Evolutionary conservation across 2,113 vertebrate genomes (phyloP), one percentile per base, ranked within the genome.

Genomic region (Nothocercus nigrocapillus): DNA sequence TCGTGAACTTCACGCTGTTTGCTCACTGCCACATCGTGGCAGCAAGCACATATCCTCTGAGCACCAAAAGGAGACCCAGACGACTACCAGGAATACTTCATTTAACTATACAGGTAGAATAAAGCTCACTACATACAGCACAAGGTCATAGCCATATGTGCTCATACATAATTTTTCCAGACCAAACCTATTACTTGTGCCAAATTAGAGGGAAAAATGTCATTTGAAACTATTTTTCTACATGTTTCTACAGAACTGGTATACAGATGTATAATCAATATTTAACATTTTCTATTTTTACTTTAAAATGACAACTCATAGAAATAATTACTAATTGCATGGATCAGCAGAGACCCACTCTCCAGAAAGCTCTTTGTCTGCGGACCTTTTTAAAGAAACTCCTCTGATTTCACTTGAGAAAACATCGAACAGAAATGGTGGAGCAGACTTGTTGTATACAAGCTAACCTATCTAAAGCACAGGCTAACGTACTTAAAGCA

Each of bases 201-300:
- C 64, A 83, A 25, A 61, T 38, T 42, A 81, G 56, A 70, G 81
- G 21, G 59, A 93, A 42, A 93, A 94, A 85, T 11, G 15, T 42
- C 44, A 90, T 70, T 78, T 67, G 90, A 88, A 93, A 75, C 28
- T 87, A 8, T 73, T 91, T 83, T 74, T 25, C 51, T 63, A 63
- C 40, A 81, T 63, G 49, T 45, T 90, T 77, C 90, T 85, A 17
- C 49, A 90, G 40, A 80, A 45, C 40, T 77, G 80, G 49, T 67
- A 78, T 63, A 88, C 73, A 88, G 34, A 78, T 88, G 64, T 81
- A 94, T 78, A 86, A 93, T 93, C 77, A 94, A 73, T 95, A 96
- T 61, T 89, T 87, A 38, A 86, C 16, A 75, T 86, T 85, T 96
- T 81, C 45, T 83, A 56, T 42, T 90, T 93, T 94, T 72, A 84